Evolutionary conservation across 2,797 vertebrate genomes (phyloP).

Genomic region (Coendou prehensilis): DNA sequence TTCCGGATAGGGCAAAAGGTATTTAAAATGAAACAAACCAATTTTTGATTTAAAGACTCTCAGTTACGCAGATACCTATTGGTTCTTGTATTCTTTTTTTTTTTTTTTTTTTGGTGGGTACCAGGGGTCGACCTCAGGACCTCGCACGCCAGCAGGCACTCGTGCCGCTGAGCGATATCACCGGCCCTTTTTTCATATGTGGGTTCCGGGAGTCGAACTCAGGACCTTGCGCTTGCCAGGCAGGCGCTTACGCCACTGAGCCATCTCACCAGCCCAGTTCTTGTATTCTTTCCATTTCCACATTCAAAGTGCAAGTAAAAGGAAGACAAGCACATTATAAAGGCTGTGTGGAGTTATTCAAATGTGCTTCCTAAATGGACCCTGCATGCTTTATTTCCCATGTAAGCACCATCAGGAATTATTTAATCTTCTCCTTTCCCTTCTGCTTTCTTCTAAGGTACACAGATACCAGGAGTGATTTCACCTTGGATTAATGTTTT

Average conservation of each 20-base stretch:
- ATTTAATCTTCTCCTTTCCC: not conserved
- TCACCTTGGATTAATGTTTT: not conserved
- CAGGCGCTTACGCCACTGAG: too few species aligned
- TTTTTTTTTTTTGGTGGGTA: not conserved
- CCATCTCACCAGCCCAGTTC: too few species aligned
- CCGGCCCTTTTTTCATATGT: too few species aligned
- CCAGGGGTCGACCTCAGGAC: too few species aligned
- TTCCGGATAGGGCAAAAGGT: not conserved
- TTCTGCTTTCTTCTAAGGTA: conserved; percentile 11
- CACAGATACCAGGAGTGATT: not conserved
- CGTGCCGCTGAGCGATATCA: too few species aligned
- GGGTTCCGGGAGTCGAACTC: too few species aligned
- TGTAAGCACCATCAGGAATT: not conserved
- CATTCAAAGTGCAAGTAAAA: not conserved
- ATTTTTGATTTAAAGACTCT: not conserved
- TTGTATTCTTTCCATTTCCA: not conserved
- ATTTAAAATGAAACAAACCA: not conserved
- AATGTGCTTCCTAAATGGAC: not conserved
- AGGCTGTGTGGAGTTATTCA: not conserved
- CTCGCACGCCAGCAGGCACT: too few species aligned
- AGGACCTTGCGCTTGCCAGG: too few species aligned
- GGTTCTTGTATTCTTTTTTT: not conserved
- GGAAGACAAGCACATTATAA: not conserved
- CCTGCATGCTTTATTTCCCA: not conserved
- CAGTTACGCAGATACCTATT: not conserved